These are phyloP conservation scores for Grammomys surdaster DNA, from an alignment of 2,113 vertebrate genomes.

Conservation along the genomic window DNA sequence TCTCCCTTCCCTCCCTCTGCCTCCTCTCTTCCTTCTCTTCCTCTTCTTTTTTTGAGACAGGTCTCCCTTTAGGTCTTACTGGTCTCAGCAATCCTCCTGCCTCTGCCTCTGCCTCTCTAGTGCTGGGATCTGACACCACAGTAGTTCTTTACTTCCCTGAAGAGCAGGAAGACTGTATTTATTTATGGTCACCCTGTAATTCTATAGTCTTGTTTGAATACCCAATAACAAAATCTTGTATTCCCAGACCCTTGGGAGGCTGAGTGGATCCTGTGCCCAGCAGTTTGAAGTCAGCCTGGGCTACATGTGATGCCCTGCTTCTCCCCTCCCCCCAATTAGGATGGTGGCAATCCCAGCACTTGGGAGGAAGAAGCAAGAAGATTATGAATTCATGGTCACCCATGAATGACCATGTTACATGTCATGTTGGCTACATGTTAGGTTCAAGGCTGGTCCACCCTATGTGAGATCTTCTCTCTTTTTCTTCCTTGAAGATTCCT, in stretches of 20 bases:
- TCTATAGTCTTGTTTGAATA: background rate
- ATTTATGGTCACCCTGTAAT: background rate
- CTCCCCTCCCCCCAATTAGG: background rate
- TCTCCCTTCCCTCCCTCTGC: too few species aligned
- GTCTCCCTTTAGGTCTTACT: background rate
- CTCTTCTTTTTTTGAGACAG: background rate
- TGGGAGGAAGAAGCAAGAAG: background rate
- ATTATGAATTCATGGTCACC: background rate
- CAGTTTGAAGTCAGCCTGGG: background rate
- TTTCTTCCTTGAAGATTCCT: background rate
- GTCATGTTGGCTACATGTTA: too few species aligned
- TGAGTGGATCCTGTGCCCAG: background rate
- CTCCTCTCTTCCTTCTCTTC: background rate
- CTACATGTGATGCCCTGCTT: background rate
- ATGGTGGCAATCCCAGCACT: background rate
- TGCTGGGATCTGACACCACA: background rate
- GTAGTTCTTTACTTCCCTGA: slow-evolving; percentile 7
- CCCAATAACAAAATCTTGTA: background rate
- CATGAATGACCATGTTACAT: too few species aligned
- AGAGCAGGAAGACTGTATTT: background rate
- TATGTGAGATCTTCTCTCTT: background rate
- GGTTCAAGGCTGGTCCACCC: background rate
- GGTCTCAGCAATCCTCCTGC: background rate
- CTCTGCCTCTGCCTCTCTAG: background rate
- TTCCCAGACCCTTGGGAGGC: background rate